Evolutionary conservation across 2,113 vertebrate genomes (phyloP).

Genomic region (Xerus inauris): DNA sequence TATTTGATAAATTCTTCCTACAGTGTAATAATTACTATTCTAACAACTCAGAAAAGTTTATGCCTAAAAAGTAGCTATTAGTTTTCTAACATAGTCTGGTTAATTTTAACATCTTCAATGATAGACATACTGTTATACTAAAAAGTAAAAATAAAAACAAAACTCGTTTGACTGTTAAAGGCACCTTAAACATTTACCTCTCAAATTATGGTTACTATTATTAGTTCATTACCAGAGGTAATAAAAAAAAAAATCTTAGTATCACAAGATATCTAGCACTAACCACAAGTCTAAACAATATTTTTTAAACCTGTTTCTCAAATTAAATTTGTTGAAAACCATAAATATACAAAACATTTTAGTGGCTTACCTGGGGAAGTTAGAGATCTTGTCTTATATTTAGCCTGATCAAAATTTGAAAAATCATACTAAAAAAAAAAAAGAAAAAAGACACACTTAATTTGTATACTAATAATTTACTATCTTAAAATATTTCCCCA

Average conservation of each 20-base stretch:
- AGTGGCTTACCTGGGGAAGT: slow-evolving; percentile 80
- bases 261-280: background rate
- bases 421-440: slow-evolving; percentile 75
- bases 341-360: slow-evolving; percentile 33
- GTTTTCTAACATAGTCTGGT: background rate
- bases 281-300: background rate
- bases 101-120: slow-evolving; percentile 10
- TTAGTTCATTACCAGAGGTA: background rate
- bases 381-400: slow-evolving; percentile 65
- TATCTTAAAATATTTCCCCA: slow-evolving; percentile 4
- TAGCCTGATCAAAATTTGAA: slow-evolving; percentile 46
- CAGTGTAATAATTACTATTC: background rate
- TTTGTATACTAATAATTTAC: background rate
- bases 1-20: background rate
- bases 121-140: background rate
- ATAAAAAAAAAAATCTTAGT: background rate
- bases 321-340: slow-evolving; percentile 15
- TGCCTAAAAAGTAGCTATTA: background rate
- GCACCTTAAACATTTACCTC: background rate
- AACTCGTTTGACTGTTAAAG: background rate
- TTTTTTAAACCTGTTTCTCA: background rate
- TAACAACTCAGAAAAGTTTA: background rate
- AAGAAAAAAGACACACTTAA: background rate
- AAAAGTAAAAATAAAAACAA: background rate
- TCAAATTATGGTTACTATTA: background rate